Base-by-base conservation (phyloP, 1,140 invertebrate genomes). In the Drosophila nigrodunni region DNA sequence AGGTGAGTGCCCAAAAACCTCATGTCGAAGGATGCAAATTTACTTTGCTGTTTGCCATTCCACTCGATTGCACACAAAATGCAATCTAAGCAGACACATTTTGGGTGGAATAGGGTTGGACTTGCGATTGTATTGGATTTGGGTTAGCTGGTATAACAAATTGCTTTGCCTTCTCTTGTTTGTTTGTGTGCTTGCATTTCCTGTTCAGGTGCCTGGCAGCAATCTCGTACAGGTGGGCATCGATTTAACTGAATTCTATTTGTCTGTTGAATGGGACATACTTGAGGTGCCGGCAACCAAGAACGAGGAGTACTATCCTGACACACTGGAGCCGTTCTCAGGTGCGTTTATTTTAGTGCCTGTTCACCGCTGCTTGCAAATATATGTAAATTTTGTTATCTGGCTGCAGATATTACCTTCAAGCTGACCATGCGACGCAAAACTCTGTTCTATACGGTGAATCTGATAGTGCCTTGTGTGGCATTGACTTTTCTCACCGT, bases 241-340 rank as follows among this genome's bases (percentile, higher is more conserved):
- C 67, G 97, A 98, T 94, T 93, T 98, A 58, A 97, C 95, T 60
- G 97, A 98, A 92, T 98, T 98, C 93, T 98, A 98, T 93, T 93
- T 97, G 37, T 98, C 97, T 7, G 97, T 99, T 0, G 98, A 99
- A 93, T 99, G 98, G 98, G 98, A 99, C 92, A 96, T 99, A 73
- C 93, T 97, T 10, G 96, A 96, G 85, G 97, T 97, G 13, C 97
- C 97, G 3, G 97, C 97, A 0, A 95, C 95, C 7, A 95, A 97
- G 79, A 98, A 98, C 86, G 97, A 98, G 91, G 97, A 98, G 91
- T 98, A 98, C 74, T 99, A 98, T 93, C 97, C 97, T 1, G 97
- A 96, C 79, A 96, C 96, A 74, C 92, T 93, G 7, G 96, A 97
- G 91, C 96, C 96, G 0, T 97, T 96, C 92, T 96, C 96, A 93